Evolutionary conservation across 2,888 invertebrate genomes (phyloP).

Genomic region (Acronicta aceris): DNA sequence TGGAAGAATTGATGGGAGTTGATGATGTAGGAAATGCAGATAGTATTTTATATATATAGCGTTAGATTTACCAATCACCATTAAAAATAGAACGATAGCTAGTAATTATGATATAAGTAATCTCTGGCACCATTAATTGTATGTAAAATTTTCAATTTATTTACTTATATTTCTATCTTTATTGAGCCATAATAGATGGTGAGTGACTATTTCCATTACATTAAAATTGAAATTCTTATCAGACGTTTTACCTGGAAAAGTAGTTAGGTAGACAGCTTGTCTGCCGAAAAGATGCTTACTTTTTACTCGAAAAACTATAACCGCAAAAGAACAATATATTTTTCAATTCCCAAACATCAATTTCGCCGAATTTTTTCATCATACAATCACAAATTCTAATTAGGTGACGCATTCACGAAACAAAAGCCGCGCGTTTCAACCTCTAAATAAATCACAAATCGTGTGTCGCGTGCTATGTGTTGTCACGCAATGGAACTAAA

Average conservation of each 20-base stretch:
- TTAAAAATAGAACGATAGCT: too few relatives aligned
- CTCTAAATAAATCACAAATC: slow-evolving; percentile 74
- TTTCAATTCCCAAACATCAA: slow-evolving; percentile 48
- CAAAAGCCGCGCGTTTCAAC: slow-evolving; percentile 63
- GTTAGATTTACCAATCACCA: too few relatives aligned
- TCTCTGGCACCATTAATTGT: too few relatives aligned
- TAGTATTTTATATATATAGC: slow-evolving; percentile 6
- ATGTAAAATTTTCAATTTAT: too few relatives aligned
- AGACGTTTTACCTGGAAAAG: background rate
- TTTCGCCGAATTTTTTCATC: slow-evolving; percentile 45
- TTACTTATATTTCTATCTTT: too few relatives aligned
- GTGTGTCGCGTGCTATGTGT: slow-evolving; percentile 73
- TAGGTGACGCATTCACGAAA: slow-evolving; percentile 65
- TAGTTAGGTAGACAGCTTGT: background rate
- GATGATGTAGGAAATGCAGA: slow-evolving; percentile 6
- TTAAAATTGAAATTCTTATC: slow-evolving; percentile 2
- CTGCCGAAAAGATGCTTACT: background rate
- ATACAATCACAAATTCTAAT: slow-evolving; percentile 66
- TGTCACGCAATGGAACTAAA: slow-evolving; percentile 79
- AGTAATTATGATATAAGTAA: too few relatives aligned
- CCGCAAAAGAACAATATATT: slow-evolving; percentile 17
- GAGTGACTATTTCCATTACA: too few relatives aligned
- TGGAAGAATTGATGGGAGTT: slow-evolving; percentile 35
- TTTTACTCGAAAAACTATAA: slow-evolving; percentile 21
- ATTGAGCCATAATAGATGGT: too few relatives aligned